Evolutionary conservation across 2,888 invertebrate species (phyloP).

Genomic region (Timandra comae): DNA sequence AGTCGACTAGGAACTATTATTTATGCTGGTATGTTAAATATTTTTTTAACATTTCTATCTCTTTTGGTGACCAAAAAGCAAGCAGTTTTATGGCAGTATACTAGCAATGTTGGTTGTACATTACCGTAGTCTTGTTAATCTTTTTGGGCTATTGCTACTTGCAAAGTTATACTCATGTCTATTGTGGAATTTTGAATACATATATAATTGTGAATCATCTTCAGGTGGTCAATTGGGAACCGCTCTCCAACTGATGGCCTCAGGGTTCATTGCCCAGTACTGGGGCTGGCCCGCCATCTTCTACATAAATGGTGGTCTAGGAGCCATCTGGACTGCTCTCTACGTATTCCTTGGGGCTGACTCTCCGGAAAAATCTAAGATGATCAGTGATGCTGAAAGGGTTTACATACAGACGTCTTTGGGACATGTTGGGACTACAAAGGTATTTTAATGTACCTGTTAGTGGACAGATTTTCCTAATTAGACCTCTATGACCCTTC

Average conservation of each 20-base stretch:
- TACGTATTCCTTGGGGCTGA: conserved; percentile 80
- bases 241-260: conserved; percentile 71
- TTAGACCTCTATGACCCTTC: no score
- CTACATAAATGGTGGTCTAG: conserved; percentile 69
- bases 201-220: conserved; percentile 10
- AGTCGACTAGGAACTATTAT: conserved; percentile 75
- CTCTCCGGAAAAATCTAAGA: conserved; percentile 75
- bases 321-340: conserved; percentile 70
- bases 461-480: no score
- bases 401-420: conserved; percentile 79
- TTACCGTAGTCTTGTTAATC: no score
- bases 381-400: conserved; percentile 79
- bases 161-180: no score
- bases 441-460: no score
- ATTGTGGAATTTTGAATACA: no score
- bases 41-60: no score
- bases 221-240: conserved; percentile 77
- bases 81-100: no score
- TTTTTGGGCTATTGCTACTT: no score
- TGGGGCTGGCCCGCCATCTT: conserved; percentile 80
- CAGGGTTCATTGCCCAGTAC: conserved; percentile 51
- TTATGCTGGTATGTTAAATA: conserved; percentile 45
- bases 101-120: no score
- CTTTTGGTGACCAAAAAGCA: no score
- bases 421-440: conserved; percentile 45